Evolutionary conservation across 1,140 invertebrate genomes (phyloP), one percentile per base, ranked within the genome.

Genomic region (Diploscapter pachys): DNA sequence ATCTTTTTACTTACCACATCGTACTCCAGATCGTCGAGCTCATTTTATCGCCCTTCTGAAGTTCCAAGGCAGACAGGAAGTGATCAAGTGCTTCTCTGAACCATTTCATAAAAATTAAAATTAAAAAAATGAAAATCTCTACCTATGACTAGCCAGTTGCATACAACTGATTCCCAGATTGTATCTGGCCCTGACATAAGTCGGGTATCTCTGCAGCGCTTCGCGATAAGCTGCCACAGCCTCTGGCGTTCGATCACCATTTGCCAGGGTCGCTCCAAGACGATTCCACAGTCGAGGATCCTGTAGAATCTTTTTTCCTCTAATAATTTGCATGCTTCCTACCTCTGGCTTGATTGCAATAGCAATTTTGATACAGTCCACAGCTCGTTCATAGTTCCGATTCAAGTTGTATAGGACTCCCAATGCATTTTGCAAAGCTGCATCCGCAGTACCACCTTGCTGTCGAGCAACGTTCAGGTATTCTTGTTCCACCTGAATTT

Each of bases 131-230:
- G 31, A 31, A 31, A 31, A 31, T 31, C 31, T 31, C 31, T 87
- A 92, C 92, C 90, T 93, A 83, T 97, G 92, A 50, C 93, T 93
- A 81, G 91, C 91, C n/a, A 98, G 89, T 88, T 98, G 96, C 85
- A 98, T 93, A 85, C 96, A 99, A 71, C 93, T 93, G 65, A 99
- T 96, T 5, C 95, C 96, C 69, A 99, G 91, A 88, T 99, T 99
- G 83, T 96, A 98, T 79, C 96, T 89, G 31, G 95, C 94, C 68
- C 96, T 89, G 77, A 98, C 96, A 86, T 96, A 98, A 11, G 96
- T 95, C 3, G 96, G 96, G 68, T 92, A 91, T 51, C 98, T 87
- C 85, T 92, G 90, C 49, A 99, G 87, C 63, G 96, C 95, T 82
- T 91, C 90, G 82, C 94, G 91, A 87, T 99, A 99, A 0, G 96